phyloP scores from a whole-genome alignment of 2,113 vertebrate species.

The Centropus bengalensis region DNA sequence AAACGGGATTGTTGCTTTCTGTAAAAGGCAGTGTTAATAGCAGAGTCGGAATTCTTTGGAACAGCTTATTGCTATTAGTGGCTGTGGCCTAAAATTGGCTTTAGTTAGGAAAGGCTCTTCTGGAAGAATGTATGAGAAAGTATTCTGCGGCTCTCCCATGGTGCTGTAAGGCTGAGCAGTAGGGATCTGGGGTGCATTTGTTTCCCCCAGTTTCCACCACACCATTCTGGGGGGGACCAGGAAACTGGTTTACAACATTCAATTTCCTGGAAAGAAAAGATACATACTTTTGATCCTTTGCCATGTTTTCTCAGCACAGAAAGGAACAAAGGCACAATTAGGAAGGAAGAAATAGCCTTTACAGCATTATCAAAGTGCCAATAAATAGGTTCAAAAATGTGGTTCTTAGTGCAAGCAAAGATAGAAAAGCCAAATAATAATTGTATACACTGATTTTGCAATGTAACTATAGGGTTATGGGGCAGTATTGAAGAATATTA shows the following conservation, averaged over 20 bases:
- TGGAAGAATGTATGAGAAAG: background rate
- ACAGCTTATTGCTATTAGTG: background rate
- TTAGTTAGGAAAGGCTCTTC: background rate
- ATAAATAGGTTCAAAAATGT: constrained; percentile 28
- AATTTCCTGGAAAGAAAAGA: background rate
- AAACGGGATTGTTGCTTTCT: background rate
- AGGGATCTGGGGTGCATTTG: background rate
- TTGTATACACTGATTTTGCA: constrained; percentile 50
- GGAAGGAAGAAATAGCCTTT: constrained; percentile 11
- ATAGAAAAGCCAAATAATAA: constrained; percentile 37
- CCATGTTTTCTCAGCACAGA: background rate
- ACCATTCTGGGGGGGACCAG: background rate
- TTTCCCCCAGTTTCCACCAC: background rate
- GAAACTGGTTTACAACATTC: background rate
- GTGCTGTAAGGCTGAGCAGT: background rate
- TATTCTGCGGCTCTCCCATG: background rate
- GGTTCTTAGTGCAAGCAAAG: background rate
- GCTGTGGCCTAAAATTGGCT: background rate
- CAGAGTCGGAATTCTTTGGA: constrained; percentile 12
- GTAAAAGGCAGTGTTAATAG: background rate
- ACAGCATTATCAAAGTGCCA: background rate
- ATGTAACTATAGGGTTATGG: background rate
- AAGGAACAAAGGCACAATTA: constrained; percentile 14
- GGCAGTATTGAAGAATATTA: background rate
- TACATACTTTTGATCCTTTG: background rate